A percentile compares a stretch with the other conserved stretches of the same genome.
These are phyloP conservation scores for Nomada ferruginata DNA, from an alignment of 2,888 invertebrate species.

Conservation along the genomic window DNA sequence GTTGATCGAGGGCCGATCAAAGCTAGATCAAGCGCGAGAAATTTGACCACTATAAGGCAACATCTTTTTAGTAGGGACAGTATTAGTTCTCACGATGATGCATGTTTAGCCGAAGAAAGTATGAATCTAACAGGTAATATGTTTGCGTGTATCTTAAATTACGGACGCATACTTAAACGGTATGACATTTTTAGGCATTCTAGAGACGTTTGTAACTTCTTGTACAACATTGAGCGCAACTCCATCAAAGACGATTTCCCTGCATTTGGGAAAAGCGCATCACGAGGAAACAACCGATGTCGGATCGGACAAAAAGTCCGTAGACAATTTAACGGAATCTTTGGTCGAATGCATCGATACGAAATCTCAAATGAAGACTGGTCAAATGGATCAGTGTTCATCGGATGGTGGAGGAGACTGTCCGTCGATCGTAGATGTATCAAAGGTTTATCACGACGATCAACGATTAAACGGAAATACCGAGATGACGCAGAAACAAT, in stretches of 20 bases:
- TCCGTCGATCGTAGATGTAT: conserved; percentile 69
- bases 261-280: conserved; percentile 1
- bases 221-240: conserved; percentile 28
- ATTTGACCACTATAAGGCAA: conserved; percentile 78
- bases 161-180: background rate
- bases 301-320: conserved; percentile 33
- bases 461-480: conserved; percentile 13
- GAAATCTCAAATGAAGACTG: conserved; percentile 28
- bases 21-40: conserved; percentile 63
- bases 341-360: conserved; percentile 38
- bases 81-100: conserved; percentile 71
- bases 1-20: conserved; percentile 29
- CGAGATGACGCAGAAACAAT: conserved; percentile 33
- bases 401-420: conserved; percentile 75
- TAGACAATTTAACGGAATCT: conserved; percentile 35
- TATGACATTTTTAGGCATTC: conserved; percentile 69
- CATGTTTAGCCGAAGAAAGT: conserved; percentile 76
- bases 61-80: conserved; percentile 82
- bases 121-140: conserved; percentile 80
- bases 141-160: background rate
- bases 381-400: conserved; percentile 67
- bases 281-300: background rate
- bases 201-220: conserved; percentile 67
- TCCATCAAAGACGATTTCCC: conserved; percentile 4
- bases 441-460: conserved; percentile 55